Evolutionary conservation across 1,140 invertebrate genomes (phyloP).

Genomic region (Muscidifurax raptorellus): DNA sequence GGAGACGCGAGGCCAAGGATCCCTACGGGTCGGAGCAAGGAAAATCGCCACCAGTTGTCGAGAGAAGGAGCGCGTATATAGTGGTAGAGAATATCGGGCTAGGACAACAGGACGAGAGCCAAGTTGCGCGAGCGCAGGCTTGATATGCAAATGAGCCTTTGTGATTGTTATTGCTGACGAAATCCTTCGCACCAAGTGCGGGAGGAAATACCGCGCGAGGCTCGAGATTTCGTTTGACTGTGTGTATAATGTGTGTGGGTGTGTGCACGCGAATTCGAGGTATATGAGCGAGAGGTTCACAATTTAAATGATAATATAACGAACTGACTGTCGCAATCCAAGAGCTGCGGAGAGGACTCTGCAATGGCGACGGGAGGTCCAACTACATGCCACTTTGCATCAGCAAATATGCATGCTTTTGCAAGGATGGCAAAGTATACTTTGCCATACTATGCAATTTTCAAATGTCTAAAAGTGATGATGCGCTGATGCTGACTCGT

Average conservation of each 20-base stretch:
- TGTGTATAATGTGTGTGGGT: neutral
- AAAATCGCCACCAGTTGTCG: conserved; percentile 1
- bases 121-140: neutral
- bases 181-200: conserved; percentile 14
- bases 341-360: neutral
- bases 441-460: neutral
- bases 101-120: neutral
- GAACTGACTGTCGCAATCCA: conserved; percentile 21
- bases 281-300: neutral
- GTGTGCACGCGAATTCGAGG: conserved; percentile 32
- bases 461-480: neutral
- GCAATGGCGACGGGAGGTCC: neutral
- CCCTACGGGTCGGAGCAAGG: neutral
- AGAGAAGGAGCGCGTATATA: neutral
- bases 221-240: conserved; percentile 17
- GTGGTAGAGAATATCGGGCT: neutral
- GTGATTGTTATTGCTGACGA: conserved; percentile 47
- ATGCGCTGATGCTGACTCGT: no score
- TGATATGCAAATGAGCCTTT: conserved; percentile 46
- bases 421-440: neutral
- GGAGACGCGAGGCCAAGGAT: neutral
- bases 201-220: neutral
- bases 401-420: conserved; percentile 16
- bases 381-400: conserved; percentile 39
- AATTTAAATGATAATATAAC: conserved; percentile 52